Evolutionary conservation across 53 echinoderm and acorn worm species (phyloP).

Genomic region (Echinometra lucunter): DNA sequence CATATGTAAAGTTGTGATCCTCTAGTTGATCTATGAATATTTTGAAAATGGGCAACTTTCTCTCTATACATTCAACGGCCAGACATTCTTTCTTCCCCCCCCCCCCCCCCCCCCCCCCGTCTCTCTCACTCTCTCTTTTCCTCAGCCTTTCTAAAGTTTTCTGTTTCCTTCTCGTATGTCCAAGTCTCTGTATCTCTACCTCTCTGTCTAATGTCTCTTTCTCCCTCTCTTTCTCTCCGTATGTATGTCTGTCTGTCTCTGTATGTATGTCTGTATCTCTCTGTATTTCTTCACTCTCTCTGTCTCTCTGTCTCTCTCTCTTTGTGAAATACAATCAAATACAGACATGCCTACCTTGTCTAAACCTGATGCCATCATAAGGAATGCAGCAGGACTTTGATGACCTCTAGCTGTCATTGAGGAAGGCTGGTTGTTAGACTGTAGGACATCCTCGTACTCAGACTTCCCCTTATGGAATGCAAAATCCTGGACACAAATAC

Average conservation of each 20-base stretch:
- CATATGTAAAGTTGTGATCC: too few species aligned
- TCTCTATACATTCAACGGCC: too few species aligned
- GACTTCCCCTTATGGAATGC: conserved; percentile 93
- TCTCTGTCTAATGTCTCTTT: background rate
- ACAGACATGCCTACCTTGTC: conserved; percentile 78
- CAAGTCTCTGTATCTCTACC: too few species aligned
- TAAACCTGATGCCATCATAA: conserved; percentile 90
- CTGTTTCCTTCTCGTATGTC: too few species aligned
- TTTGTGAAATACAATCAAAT: background rate
- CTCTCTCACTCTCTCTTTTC: background rate
- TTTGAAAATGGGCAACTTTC: too few species aligned
- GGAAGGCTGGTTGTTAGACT: conserved; percentile 82
- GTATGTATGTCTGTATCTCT: too few species aligned
- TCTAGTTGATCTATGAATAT: too few species aligned
- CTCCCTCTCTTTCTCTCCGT: too few species aligned
- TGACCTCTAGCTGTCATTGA: conserved; percentile 90
- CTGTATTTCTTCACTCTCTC: background rate
- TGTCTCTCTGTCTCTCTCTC: background rate
- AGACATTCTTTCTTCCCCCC: background rate
- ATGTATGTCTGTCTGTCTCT: too few species aligned
- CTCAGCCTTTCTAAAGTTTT: background rate
- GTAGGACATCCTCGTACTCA: conserved; percentile 95
- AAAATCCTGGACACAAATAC: conserved; percentile 76
- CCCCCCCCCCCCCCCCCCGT: background rate
- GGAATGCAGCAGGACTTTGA: conserved; percentile 92